Conservation (phyloP, 2,797 vertebrate species). For the Echiichthys vipera region DNA sequence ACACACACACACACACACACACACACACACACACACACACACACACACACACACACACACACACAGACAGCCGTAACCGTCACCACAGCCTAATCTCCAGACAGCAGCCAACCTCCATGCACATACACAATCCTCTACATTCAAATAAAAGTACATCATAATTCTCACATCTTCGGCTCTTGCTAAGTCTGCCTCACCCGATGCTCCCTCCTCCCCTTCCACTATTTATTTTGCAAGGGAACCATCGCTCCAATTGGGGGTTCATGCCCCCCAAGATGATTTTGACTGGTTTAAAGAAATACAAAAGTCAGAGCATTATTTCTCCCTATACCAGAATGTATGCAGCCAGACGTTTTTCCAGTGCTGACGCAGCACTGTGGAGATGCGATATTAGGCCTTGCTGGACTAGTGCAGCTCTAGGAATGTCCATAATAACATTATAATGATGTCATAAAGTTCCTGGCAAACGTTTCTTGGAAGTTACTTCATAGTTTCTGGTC, state of each 20-base stretch:
- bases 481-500: background rate
- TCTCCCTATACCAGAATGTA: too few relatives aligned
- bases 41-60: background rate
- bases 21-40: background rate
- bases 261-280: too few relatives aligned
- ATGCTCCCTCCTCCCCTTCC: too few relatives aligned
- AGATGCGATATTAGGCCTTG: background rate
- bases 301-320: too few relatives aligned
- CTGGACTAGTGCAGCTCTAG: background rate
- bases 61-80: background rate
- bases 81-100: constrained; percentile 4
- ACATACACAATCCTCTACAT: background rate
- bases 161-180: background rate
- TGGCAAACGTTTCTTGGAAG: constrained; percentile 17
- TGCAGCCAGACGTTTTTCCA: too few relatives aligned
- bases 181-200: too few relatives aligned
- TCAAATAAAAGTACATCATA: background rate
- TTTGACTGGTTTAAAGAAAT: too few relatives aligned
- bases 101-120: background rate
- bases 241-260: too few relatives aligned
- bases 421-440: too few relatives aligned
- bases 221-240: too few relatives aligned
- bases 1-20: background rate
- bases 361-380: too few relatives aligned
- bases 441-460: constrained; percentile 15